Evolutionary conservation across 2,113 vertebrate genomes (phyloP), one percentile per base, ranked within the genome.

Genomic region (Neomonachus schauinslandi): DNA sequence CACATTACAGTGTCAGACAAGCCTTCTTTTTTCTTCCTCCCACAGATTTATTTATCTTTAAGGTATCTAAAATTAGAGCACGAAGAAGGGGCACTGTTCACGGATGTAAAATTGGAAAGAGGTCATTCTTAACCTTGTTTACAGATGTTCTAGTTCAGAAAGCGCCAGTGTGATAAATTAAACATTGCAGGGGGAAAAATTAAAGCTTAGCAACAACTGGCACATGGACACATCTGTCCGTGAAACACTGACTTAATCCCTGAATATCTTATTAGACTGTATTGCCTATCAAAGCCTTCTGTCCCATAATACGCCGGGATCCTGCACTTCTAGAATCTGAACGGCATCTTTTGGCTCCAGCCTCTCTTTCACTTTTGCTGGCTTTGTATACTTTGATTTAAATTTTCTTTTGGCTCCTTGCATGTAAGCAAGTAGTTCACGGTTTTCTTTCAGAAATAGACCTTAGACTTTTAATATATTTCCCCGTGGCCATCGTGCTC

Each of bases 131-230:
- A 97, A 98, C 98, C 98, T 98, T 98, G 98, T 98, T 99, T 99
- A 99, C 98, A 98, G 98, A 99, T 99, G 98, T 98, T 98, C 98
- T 94, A 95, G 96, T 98, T 99, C 98, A 98, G 98, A 98, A 98
- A 98, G 98, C 97, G 85, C 97, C 91, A 98, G 97, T 97, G 97
- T 98, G 97, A 99, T 99, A 99, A 99, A 99, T 99, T 98, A 99
- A 99, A 98, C 98, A 99, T 99, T 98, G 97, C 98, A 98, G 81
- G 97, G 93, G 74, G 51, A 96, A 98, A 97, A 98, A 95, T 74
- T 96, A 98, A 98, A 98, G 98, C 98, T 80, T 94, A 98, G 96
- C 98, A 98, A 97, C 98, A 98, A 92, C 98, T 98, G 98, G 97
- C 98, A 97, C 97, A 94, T 97, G 97, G 98, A 97, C 98, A 98